Percentiles rank a stretch among this genome's conserved stretches.
These are phyloP conservation scores for Graptemys geographica DNA, from an alignment of 2,797 vertebrate genomes.

Conservation along the genomic window DNA sequence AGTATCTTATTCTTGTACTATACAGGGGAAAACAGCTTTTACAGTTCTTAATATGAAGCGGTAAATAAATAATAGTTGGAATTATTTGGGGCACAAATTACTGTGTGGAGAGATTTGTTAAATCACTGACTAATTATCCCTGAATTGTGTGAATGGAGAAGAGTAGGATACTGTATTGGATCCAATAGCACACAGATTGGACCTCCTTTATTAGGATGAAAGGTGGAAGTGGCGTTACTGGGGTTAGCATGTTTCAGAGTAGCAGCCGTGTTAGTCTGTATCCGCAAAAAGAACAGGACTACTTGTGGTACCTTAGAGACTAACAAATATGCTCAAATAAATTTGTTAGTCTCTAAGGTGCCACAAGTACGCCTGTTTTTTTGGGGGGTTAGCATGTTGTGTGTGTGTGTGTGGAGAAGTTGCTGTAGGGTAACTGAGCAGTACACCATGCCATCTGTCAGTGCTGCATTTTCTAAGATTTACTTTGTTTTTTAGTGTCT, in stretches of 20 bases:
- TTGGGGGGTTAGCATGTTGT: not conserved
- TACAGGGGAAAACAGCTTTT: too few relatives aligned
- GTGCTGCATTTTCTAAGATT: not conserved
- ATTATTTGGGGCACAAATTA: too few relatives aligned
- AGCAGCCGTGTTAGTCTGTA: too few relatives aligned
- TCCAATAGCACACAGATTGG: not conserved
- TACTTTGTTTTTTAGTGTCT: not conserved
- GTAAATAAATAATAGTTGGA: too few relatives aligned
- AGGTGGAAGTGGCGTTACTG: accelerated
- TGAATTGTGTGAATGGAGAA: not conserved
- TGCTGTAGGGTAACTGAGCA: not conserved
- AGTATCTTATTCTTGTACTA: too few relatives aligned
- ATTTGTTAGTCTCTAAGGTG: too few relatives aligned
- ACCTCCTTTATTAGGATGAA: accelerated
- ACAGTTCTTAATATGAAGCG: too few relatives aligned
- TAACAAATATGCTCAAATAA: too few relatives aligned
- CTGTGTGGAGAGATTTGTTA: not conserved
- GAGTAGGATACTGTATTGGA: not conserved
- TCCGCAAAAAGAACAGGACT: too few relatives aligned
- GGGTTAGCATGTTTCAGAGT: too few relatives aligned
- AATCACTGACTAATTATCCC: not conserved
- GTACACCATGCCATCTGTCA: not conserved
- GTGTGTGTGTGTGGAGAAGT: not conserved
- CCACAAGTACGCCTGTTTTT: too few relatives aligned
- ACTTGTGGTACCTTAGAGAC: too few relatives aligned